A percentile compares a stretch with the other conserved stretches of the same genome.
Evolutionary conservation across 2,113 vertebrate genomes (phyloP).

Genomic region (Clupea harengus): DNA sequence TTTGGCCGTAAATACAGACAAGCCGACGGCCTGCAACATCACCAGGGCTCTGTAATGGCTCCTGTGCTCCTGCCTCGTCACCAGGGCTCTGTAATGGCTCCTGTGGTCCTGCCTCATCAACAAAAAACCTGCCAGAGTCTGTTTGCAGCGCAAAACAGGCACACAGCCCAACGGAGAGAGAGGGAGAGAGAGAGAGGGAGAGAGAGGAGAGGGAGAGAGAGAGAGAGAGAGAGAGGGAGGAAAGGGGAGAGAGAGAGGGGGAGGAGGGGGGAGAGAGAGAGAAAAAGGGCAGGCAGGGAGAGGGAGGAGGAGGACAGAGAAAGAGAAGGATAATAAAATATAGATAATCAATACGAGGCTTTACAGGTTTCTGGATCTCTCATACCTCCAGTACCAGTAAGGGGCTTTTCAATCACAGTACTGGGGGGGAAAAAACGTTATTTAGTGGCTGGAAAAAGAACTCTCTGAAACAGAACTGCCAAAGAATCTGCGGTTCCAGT

Average conservation of each 20-base stretch:
- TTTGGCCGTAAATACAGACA: conserved; percentile 33
- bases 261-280: conserved; percentile 24
- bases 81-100: conserved; percentile 35
- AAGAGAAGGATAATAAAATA: background rate
- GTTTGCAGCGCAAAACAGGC: conserved; percentile 12
- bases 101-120: conserved; percentile 35
- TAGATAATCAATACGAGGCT: background rate
- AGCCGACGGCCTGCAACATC: conserved; percentile 27
- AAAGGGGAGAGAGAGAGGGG: conserved; percentile 16
- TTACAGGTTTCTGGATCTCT: too few species aligned
- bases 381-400: too few species aligned
- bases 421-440: too few species aligned
- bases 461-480: too few species aligned
- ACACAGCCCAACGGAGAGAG: background rate
- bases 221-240: background rate
- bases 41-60: conserved; percentile 35
- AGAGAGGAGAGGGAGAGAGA: background rate
- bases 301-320: background rate
- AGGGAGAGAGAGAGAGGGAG: conserved; percentile 29
- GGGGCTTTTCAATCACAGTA: too few species aligned
- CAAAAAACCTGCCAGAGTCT: conserved; percentile 30
- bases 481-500: too few species aligned
- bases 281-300: background rate
- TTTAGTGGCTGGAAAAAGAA: too few species aligned
- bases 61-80: conserved; percentile 29